Evolutionary conservation across 2,797 vertebrate species (phyloP).

Genomic region (Syngnathus rostellatus): DNA sequence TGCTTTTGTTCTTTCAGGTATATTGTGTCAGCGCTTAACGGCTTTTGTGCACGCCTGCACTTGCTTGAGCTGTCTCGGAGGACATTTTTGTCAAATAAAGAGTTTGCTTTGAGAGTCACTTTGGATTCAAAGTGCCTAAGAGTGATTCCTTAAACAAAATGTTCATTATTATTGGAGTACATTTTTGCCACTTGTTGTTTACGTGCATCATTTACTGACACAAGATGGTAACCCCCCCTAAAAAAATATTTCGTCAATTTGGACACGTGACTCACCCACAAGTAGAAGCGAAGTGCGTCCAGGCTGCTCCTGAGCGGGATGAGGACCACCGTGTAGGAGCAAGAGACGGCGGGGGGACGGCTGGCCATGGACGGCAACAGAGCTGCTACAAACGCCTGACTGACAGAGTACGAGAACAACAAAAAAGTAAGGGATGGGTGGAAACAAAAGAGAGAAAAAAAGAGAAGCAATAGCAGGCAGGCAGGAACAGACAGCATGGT

Average conservation of each 20-base stretch:
- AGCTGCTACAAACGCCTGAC: constrained; percentile 32
- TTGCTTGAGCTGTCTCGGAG: background rate
- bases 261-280: constrained; percentile 64
- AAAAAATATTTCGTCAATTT: background rate
- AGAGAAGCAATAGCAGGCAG: constrained; percentile 8
- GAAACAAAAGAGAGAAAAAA: background rate
- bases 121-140: background rate
- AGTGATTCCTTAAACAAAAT: no score
- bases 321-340: constrained; percentile 73
- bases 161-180: background rate
- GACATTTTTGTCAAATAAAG: background rate
- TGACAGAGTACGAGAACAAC: constrained; percentile 22
- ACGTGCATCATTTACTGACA: background rate
- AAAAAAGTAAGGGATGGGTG: constrained; percentile 8
- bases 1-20: background rate
- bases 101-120: background rate
- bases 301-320: constrained; percentile 70
- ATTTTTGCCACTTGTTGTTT: no score
- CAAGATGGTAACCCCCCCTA: no score
- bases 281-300: constrained; percentile 71
- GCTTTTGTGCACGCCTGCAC: background rate
- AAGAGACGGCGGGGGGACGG: constrained; percentile 36
- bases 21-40: background rate
- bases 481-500: constrained; percentile 12
- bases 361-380: constrained; percentile 59